A percentile compares a stretch with the other conserved stretches of the same genome.
These are phyloP conservation scores for Hirtodrosophila duncani DNA, from an alignment of 2,888 invertebrate species.

Conservation along the genomic window DNA sequence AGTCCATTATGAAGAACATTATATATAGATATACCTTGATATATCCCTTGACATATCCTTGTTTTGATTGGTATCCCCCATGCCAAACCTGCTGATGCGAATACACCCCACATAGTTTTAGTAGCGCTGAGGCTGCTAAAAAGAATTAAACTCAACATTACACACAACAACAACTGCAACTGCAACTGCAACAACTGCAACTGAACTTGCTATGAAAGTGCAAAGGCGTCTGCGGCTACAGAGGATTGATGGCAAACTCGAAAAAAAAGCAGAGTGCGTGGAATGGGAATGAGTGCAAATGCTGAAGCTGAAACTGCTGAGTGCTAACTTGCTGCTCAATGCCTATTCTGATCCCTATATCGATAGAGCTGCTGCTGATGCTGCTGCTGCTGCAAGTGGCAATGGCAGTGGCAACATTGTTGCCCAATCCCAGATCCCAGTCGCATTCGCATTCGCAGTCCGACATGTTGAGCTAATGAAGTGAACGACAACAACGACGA, in stretches of 20 bases:
- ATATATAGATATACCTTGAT: too few relatives aligned
- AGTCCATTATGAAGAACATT: too few relatives aligned
- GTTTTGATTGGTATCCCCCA: too few relatives aligned
- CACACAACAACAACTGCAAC: slow-evolving; percentile 16
- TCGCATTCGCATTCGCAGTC: slow-evolving; percentile 6
- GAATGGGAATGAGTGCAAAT: slow-evolving; percentile 55
- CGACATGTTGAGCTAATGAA: slow-evolving; percentile 56
- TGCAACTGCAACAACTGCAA: slow-evolving; percentile 13
- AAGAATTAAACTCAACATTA: slow-evolving; percentile 34
- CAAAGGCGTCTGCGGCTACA: slow-evolving; percentile 1
- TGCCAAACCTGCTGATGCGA: too few relatives aligned
- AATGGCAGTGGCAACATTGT: slow-evolving; percentile 36
- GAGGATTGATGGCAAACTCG: slow-evolving; percentile 63
- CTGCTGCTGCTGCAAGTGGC: slow-evolving; percentile 7
- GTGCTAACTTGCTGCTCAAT: too few relatives aligned
- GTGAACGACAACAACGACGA: slow-evolving; percentile 29
- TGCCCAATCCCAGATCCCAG: too few relatives aligned
- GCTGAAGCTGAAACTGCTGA: too few relatives aligned
- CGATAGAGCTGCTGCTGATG: too few relatives aligned
- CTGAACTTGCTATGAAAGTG: neutral
- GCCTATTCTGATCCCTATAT: too few relatives aligned
- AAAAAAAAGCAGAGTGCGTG: slow-evolving; percentile 66
- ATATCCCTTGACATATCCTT: too few relatives aligned
- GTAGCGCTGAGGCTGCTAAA: too few relatives aligned
- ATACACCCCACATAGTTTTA: too few relatives aligned